These are phyloP conservation scores for Rhea pennata DNA, from an alignment of 2,113 vertebrate species.

Conservation along the genomic window DNA sequence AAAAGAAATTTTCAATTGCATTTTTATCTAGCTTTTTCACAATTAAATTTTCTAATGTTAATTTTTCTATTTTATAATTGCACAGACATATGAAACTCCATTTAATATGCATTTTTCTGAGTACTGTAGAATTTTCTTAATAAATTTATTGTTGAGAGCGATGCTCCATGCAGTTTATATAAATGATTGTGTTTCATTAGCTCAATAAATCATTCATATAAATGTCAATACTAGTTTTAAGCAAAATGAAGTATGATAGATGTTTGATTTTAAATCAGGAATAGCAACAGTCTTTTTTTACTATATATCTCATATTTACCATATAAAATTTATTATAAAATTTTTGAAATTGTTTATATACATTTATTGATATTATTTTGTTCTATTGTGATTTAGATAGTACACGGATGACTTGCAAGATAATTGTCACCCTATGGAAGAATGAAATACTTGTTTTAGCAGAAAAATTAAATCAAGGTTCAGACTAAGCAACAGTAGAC, in stretches of 20 bases:
- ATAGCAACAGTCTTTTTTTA: too few species aligned
- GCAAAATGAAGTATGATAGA: not conserved
- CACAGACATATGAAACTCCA: not conserved
- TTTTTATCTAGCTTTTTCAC: not conserved
- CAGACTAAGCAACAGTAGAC: not conserved
- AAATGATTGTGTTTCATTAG: not conserved
- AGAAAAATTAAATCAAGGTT: not conserved
- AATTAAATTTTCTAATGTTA: not conserved
- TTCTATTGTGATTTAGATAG: not conserved
- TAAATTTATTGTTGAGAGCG: not conserved
- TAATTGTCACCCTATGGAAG: not conserved
- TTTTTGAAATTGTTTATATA: not conserved
- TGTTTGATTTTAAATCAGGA: not conserved
- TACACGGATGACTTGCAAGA: not conserved
- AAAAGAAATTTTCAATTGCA: too few species aligned
- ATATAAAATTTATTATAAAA: not conserved
- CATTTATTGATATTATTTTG: not conserved
- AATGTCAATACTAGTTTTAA: not conserved
- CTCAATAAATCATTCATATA: not conserved
- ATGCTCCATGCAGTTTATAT: not conserved
- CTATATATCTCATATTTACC: too few species aligned
- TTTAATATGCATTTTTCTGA: not conserved
- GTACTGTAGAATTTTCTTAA: not conserved
- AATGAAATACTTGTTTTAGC: not conserved
- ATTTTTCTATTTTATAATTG: not conserved